Base-by-base conservation (phyloP, 2,888 invertebrate genomes). In the Brachycybe producta region DNA sequence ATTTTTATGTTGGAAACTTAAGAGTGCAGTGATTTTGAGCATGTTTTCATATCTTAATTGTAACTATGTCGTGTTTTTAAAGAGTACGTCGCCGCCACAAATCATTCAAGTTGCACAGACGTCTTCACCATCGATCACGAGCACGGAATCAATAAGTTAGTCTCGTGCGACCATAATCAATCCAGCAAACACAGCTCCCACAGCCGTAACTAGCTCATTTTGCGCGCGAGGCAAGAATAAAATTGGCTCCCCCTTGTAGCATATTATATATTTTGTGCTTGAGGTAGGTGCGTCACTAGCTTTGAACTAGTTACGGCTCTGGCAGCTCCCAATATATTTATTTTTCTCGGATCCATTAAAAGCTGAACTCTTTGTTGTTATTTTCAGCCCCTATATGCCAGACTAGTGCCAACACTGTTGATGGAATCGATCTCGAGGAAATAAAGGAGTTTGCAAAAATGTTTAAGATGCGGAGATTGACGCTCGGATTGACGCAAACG, bases 361-460 rank as follows among this genome's bases (percentile, higher is more conserved):
- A n/a, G n/a, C n/a, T n/a, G n/a, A n/a, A n/a, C n/a, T n/a, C 11
- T 47, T 28, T 28, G 5, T 15, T 28, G 13, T n/a, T 15, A 15
- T 28, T 43, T 28, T 8, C 26, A 87, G 69, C 85, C 84, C 88
- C 90, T 57, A 91, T 91, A 66, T 91, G 87, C 71, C 88, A 91
- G 70, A 84, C 87, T 45, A 88, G 83, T 58, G 85, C 85, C 65
- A 91, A 91, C 68, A 84, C 92, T 50, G 91, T 94, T 30, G 94
- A 95, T 66, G 94, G 94, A 46, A 90, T 94, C 63, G 90, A 95
- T 71, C 73, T 95, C 65, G 94, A 95, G 68, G 94, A 94, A 71
- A 95, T 95, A 67, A 91, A 92, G 73, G 94, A 95, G 72, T 95
- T 95, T 70, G 94, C 95, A 57, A 92, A 92, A 73, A 90, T 87